Evolutionary conservation across 2,113 vertebrate genomes (phyloP).

Genomic region (Nothocercus julius): DNA sequence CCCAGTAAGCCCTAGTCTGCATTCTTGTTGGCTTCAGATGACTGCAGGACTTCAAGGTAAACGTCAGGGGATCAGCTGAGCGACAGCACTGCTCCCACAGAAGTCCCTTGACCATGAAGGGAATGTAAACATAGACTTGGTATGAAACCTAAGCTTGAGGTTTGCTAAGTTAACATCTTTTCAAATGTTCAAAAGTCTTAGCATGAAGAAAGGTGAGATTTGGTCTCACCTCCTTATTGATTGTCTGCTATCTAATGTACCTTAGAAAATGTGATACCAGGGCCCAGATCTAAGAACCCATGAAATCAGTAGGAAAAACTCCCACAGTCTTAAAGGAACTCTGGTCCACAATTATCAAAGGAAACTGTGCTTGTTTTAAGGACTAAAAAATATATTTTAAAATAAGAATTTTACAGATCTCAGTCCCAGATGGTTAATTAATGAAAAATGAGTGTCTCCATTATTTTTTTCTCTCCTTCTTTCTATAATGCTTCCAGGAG

Average conservation of each 20-base stretch:
- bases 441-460: background rate
- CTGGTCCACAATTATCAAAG: background rate
- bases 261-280: background rate
- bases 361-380: background rate
- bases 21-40: background rate
- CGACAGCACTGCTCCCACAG: background rate
- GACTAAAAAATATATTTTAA: background rate
- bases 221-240: background rate
- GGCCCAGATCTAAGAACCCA: background rate
- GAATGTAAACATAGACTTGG: rapidly evolving
- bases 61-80: background rate
- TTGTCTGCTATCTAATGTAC: background rate
- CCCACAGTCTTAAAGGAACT: background rate
- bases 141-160: background rate
- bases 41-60: rapidly evolving
- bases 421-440: slow-evolving; percentile 33
- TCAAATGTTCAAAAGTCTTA: background rate
- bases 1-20: background rate
- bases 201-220: background rate
- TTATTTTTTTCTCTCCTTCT: slow-evolving; percentile 20
- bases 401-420: background rate
- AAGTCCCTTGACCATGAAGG: background rate
- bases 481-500: background rate
- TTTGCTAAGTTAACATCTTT: background rate
- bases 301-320: background rate